phyloP scores from a whole-genome alignment of 1,140 invertebrate species.

The Triops longicaudatus region DNA sequence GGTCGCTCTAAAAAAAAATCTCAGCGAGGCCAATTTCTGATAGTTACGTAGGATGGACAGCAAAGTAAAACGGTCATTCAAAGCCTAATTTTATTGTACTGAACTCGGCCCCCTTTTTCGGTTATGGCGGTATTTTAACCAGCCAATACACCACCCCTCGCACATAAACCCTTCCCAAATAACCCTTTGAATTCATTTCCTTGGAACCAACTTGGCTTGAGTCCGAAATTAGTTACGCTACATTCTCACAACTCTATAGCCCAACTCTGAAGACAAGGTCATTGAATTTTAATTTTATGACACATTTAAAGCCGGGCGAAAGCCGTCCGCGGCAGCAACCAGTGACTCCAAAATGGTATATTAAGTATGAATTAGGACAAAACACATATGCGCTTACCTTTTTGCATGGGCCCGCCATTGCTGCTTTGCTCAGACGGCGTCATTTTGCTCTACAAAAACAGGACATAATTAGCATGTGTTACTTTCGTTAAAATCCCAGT shows the following conservation, averaged over 20 bases:
- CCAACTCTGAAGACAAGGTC: neutral
- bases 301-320: no score
- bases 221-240: neutral
- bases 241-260: neutral
- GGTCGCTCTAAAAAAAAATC: neutral
- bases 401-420: constrained; percentile 28
- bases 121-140: neutral
- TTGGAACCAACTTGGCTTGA: neutral
- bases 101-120: neutral
- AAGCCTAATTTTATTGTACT: neutral
- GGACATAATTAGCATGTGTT: no score
- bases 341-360: neutral
- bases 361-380: neutral
- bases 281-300: no score
- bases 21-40: neutral
- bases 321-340: neutral
- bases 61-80: neutral
- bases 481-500: neutral
- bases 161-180: neutral
- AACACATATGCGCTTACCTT: constrained; percentile 32
- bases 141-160: neutral
- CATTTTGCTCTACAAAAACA: constrained; percentile 27
- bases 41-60: neutral
- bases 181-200: neutral
- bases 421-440: constrained; percentile 26